A percentile compares a stretch with the other conserved stretches of the same genome.
Evolutionary conservation across 2,888 invertebrate genomes (phyloP).

Genomic region (Platycheirus rosarum): DNA sequence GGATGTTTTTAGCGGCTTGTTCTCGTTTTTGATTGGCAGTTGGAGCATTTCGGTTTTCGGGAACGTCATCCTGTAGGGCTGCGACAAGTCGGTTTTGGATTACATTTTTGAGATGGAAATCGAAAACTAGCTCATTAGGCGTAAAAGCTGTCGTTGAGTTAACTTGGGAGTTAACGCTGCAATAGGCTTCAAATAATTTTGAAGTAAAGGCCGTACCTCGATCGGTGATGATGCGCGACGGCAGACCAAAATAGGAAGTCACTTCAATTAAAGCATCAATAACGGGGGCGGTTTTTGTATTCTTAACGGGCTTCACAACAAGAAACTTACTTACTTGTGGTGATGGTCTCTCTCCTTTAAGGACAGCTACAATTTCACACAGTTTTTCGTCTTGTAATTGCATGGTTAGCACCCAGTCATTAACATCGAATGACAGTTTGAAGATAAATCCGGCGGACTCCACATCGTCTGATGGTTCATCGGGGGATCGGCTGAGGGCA

Average conservation of each 20-base stretch:
- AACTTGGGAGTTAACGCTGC: no score
- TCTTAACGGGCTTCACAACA: constrained; percentile 47
- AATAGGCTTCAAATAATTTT: constrained; percentile 74
- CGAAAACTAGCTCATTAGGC: no score
- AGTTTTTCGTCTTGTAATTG: constrained; percentile 63
- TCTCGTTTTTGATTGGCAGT: no score
- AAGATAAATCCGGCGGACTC: constrained; percentile 5
- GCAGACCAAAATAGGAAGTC: constrained; percentile 72
- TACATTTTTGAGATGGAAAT: no score
- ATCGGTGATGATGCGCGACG: constrained; percentile 75
- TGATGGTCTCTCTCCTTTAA: constrained; percentile 37
- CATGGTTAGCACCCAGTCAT: constrained; percentile 68
- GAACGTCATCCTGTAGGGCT: no score
- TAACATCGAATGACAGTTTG: constrained; percentile 17
- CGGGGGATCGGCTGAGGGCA: constrained; percentile 53
- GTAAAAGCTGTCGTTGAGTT: no score
- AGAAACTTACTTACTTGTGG: constrained; percentile 52
- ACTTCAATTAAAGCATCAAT: constrained; percentile 45
- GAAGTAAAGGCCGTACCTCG: constrained; percentile 76
- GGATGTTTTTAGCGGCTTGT: no score
- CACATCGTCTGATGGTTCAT: constrained; percentile 23
- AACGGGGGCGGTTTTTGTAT: constrained; percentile 44
- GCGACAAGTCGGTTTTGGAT: no score
- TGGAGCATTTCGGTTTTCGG: no score
- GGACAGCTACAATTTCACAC: constrained; percentile 37